Evolutionary conservation across 2,797 vertebrate genomes (phyloP), one percentile per base, ranked within the genome.

Genomic region (Euthynnus affinis): DNA sequence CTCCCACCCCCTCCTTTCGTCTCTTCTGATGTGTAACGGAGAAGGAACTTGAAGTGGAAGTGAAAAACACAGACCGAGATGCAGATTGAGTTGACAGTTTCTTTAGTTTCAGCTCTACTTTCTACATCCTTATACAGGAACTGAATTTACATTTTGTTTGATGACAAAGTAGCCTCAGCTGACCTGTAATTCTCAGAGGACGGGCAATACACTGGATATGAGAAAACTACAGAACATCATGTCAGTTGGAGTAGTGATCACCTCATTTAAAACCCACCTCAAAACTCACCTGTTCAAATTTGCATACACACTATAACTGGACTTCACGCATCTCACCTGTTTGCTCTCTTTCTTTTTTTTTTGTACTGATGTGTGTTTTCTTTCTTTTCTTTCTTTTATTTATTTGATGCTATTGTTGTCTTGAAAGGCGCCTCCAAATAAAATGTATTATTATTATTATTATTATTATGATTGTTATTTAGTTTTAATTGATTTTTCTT

Each of bases 11-110:
- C n/a, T n/a, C n/a, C n/a, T n/a, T n/a, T n/a, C n/a, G n/a, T n/a
- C n/a, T 48, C 40, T 20, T 32, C 62, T 22, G 6, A 4, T 22
- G 32, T 49, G 15, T 18, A 49, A 8, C 5, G 57, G 9, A 25
- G 20, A 17, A 59, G 55, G 25, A 42, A 49, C 27, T 64, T 13
- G 9, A 27, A 27, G 51, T 52, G 44, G 46, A 70, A 70, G 46
- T 74, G 46, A 70, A 29, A 71, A 42, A 49, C 1, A 22, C 23
- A 59, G 8, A 32, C 42, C 64, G 69, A 48, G 71, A n/a, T 49
- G 25, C 49, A 37, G 29, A 42, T 13, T 9, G 1, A 72, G 32
- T 13, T 61, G 48, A 25, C 42, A 25, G 60, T 14, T 6, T 49
- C 29, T 32, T 32, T 56, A n/a, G 5, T 42, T 37, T 37, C 40